Evolutionary conservation across 2,888 invertebrate genomes (phyloP).

Genomic region (Synergus japonicus): DNA sequence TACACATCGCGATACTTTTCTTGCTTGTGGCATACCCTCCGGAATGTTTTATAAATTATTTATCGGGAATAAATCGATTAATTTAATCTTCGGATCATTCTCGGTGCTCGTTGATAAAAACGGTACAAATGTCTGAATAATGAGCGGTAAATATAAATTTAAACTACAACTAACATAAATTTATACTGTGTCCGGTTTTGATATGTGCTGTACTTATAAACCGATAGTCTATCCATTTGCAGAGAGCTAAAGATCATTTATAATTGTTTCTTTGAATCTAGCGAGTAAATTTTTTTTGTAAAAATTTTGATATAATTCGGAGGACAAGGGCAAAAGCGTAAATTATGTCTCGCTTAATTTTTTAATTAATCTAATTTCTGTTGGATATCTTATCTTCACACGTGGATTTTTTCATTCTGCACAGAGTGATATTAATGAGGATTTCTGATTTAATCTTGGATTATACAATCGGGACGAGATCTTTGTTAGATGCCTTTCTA

Average conservation of each 20-base stretch:
- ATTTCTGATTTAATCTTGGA: too few relatives aligned
- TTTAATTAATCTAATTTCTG: too few relatives aligned
- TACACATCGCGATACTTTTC: background rate
- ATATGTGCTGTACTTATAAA: background rate
- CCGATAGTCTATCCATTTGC: background rate
- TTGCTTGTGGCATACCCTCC: background rate
- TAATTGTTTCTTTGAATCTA: background rate
- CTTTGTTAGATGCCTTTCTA: background rate
- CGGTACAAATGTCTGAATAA: background rate
- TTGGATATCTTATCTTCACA: too few relatives aligned
- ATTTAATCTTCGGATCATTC: conserved; percentile 5
- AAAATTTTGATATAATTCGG: background rate
- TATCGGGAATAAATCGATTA: background rate
- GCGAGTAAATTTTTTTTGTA: background rate
- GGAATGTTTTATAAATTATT: background rate
- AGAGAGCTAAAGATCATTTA: background rate
- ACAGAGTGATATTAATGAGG: too few relatives aligned
- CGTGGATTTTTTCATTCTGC: too few relatives aligned
- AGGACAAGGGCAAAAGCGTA: too few relatives aligned
- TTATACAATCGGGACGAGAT: too few relatives aligned
- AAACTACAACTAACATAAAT: background rate
- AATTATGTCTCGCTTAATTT: too few relatives aligned
- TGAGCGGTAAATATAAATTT: background rate
- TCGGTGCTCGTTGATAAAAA: background rate
- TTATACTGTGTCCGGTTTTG: conserved; percentile 3